Percentiles rank a stretch among this genome's conserved stretches.
Conservation (phyloP, 2,113 vertebrate species). For the Halcyon malimbica region DNA sequence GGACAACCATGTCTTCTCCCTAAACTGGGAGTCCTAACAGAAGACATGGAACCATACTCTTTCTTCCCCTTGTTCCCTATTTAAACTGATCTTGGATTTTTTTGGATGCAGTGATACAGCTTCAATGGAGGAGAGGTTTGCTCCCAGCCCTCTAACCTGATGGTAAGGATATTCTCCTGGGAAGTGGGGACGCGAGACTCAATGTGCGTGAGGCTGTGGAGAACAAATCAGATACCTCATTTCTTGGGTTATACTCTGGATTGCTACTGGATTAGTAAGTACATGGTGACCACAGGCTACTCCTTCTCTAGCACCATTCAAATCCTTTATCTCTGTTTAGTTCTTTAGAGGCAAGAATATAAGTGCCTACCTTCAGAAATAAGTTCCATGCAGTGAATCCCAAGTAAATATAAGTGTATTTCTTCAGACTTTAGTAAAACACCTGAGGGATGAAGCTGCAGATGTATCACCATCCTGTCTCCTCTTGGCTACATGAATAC, state of each 20-base stretch:
- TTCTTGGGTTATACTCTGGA: neutral
- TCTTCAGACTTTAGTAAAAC: neutral
- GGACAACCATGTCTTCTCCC: neutral
- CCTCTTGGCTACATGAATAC: neutral
- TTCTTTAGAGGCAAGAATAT: neutral
- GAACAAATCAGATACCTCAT: neutral
- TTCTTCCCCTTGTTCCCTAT: neutral
- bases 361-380: neutral
- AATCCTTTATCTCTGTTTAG: neutral
- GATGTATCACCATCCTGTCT: neutral
- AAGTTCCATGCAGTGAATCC: neutral
- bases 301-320: neutral
- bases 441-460: neutral
- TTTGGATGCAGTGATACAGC: neutral
- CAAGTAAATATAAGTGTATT: neutral
- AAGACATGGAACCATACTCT: neutral
- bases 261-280: neutral
- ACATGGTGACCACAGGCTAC: neutral
- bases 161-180: neutral
- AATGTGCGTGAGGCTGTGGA: neutral
- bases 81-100: constrained; percentile 25
- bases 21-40: neutral
- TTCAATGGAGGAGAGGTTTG: neutral
- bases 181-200: neutral
- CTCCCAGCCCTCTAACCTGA: neutral